A percentile compares a stretch with the other conserved stretches of the same genome.
phyloP scores from a whole-genome alignment of 2,797 vertebrate genomes.

The Hypotaenidia okinawae region DNA sequence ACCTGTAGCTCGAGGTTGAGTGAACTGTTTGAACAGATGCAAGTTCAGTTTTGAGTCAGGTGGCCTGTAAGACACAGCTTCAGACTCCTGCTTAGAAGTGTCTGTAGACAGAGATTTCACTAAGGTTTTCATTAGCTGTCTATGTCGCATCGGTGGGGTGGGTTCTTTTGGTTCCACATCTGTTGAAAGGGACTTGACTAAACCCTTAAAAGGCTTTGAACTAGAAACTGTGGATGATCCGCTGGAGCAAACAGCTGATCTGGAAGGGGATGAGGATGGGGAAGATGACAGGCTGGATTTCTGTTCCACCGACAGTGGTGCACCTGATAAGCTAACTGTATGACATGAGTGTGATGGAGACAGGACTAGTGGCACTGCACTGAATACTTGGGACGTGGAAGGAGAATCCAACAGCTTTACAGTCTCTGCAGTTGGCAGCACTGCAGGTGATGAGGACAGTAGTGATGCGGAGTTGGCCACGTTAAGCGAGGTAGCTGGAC shows the following conservation, averaged over 20 bases:
- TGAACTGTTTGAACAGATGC: slow-evolving; percentile 95
- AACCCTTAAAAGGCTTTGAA: slow-evolving; percentile 86
- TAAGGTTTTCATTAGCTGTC: slow-evolving; percentile 92
- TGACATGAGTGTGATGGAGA: slow-evolving; percentile 73
- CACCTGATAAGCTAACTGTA: slow-evolving; percentile 76
- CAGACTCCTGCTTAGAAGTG: slow-evolving; percentile 86
- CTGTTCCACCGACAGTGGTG: slow-evolving; percentile 84
- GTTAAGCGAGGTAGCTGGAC: slow-evolving; percentile 69
- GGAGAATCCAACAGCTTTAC: slow-evolving; percentile 72
- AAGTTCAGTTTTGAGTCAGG: slow-evolving; percentile 93
- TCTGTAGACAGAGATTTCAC: slow-evolving; percentile 97
- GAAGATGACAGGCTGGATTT: slow-evolving; percentile 77
- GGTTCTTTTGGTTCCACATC: slow-evolving; percentile 89
- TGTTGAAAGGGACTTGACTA: slow-evolving; percentile 90
- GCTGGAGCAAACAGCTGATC: slow-evolving; percentile 82
- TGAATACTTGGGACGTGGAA: slow-evolving; percentile 59
- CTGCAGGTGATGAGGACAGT: slow-evolving; percentile 60
- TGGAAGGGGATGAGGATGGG: slow-evolving; percentile 83
- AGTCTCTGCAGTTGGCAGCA: slow-evolving; percentile 68
- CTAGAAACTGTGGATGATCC: slow-evolving; percentile 77
- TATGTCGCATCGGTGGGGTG: slow-evolving; percentile 80
- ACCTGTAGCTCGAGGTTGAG: slow-evolving; percentile 86
- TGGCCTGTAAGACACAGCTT: slow-evolving; percentile 81
- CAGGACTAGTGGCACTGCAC: slow-evolving; percentile 73
- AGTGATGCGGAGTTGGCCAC: slow-evolving; percentile 62